These are phyloP conservation scores for Pinctada fucata DNA, from an alignment of 2,888 invertebrate species.

Conservation along the genomic window DNA sequence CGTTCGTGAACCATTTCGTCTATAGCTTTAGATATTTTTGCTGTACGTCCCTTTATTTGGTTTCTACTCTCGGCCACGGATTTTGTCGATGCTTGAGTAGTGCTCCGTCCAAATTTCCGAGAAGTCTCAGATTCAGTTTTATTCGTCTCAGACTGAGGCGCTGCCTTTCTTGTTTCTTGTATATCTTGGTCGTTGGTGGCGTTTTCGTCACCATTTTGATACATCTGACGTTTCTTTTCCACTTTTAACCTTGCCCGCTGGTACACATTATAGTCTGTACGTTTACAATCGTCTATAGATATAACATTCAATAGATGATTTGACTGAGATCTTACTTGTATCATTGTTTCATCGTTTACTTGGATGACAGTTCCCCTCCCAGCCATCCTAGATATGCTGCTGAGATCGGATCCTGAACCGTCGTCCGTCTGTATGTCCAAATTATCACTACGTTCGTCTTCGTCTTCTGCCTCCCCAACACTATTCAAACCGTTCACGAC, in stretches of 20 bases:
- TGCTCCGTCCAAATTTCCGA: slow-evolving; percentile 33
- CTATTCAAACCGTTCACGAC: slow-evolving; percentile 15
- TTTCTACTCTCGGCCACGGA: slow-evolving; percentile 32
- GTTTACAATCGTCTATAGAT: slow-evolving; percentile 68
- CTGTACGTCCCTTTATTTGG: slow-evolving; percentile 42
- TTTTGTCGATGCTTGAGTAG: slow-evolving; percentile 34
- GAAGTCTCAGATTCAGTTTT: slow-evolving; percentile 8
- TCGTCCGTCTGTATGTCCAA: slow-evolving; percentile 13
- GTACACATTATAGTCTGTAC: slow-evolving; percentile 21
- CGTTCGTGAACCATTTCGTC: slow-evolving; percentile 57
- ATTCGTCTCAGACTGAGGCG: background rate
- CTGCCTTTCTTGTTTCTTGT: background rate
- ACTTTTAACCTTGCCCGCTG: slow-evolving; percentile 21
- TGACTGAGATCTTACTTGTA: slow-evolving; percentile 57
- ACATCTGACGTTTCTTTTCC: background rate
- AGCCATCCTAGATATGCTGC: slow-evolving; percentile 35
- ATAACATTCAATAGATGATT: slow-evolving; percentile 63
- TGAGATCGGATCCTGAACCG: slow-evolving; percentile 18
- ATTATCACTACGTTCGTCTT: slow-evolving; percentile 27
- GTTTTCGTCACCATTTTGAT: background rate
- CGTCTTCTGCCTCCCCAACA: slow-evolving; percentile 28
- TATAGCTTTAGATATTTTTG: slow-evolving; percentile 56
- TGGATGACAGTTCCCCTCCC: slow-evolving; percentile 31
- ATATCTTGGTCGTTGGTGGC: background rate
- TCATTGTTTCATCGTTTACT: slow-evolving; percentile 38